Evolutionary conservation across 2,888 invertebrate genomes (phyloP).

Genomic region (Orgyia antiqua): DNA sequence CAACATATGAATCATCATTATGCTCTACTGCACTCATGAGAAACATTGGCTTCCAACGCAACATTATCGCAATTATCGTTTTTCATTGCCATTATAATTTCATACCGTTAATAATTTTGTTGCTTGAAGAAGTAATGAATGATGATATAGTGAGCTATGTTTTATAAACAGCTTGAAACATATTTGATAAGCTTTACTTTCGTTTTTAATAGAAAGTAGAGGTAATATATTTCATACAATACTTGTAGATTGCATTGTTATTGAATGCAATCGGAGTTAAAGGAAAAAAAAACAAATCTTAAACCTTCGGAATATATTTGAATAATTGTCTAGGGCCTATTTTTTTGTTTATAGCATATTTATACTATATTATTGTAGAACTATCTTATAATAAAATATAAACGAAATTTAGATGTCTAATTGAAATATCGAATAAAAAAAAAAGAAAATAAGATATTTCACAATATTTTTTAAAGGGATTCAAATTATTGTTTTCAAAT

Average conservation of each 20-base stretch:
- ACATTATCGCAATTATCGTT: slow-evolving; percentile 10
- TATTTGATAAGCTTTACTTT: slow-evolving; percentile 18
- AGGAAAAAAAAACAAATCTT: too few relatives aligned
- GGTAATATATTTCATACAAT: slow-evolving; percentile 13
- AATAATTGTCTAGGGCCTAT: too few relatives aligned
- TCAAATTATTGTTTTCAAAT: too few relatives aligned
- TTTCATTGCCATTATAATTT: slow-evolving; percentile 19
- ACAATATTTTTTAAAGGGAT: too few relatives aligned
- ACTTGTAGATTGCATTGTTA: slow-evolving; percentile 16
- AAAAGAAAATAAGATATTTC: too few relatives aligned
- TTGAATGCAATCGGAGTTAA: too few relatives aligned
- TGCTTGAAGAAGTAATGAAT: slow-evolving; percentile 17
- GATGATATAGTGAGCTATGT: slow-evolving; percentile 6
- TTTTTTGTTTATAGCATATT: too few relatives aligned
- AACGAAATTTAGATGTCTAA: too few relatives aligned
- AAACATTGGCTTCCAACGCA: slow-evolving; percentile 9
- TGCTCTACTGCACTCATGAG: slow-evolving; percentile 20
- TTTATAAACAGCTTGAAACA: slow-evolving; percentile 4
- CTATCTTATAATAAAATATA: too few relatives aligned
- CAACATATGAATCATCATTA: slow-evolving; percentile 13
- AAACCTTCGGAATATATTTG: too few relatives aligned
- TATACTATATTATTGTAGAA: too few relatives aligned
- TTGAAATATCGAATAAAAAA: too few relatives aligned
- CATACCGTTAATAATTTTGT: slow-evolving; percentile 12
- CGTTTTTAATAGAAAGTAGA: slow-evolving; percentile 29